Evolutionary conservation across 2,797 vertebrate genomes (phyloP), one percentile per base, ranked within the genome.

Genomic region (Halcyon chelicuti): DNA sequence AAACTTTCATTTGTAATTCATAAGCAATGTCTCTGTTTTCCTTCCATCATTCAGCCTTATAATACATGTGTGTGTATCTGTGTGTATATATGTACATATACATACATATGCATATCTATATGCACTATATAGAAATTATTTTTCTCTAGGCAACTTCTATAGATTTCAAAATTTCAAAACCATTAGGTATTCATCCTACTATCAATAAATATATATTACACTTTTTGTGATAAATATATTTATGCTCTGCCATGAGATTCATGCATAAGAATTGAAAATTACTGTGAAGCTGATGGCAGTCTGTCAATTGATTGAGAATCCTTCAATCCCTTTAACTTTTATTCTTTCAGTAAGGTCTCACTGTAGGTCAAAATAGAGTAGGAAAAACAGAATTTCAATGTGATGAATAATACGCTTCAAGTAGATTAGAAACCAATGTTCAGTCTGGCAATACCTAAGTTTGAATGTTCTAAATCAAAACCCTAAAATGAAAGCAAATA

Each of bases 261-360:
- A 95, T 96, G 90, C 88, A 96, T 97, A 97, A 92, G 88, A 97
- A 97, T 97, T 96, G 93, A 96, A 97, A 97, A 97, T 97, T 97
- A 96, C 89, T 57, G 51, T 57, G 81, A 94, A 87, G 63, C 22
- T 87, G 82, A 95, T 87, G 78, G 76, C 72, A 90, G 60, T 92
- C 83, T 90, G 52, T 97, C 91, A 90, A 90, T 51, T 86, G 94
- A 96, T 29, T 94, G 90, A 96, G 94, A 92, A 90, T 88, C 74
- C 60, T 91, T 95, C 88, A 55, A 52, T 92, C n/a, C 44, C 42
- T 92, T 90, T 61, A 86, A 80, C 12, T 82, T 78, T 77, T 74
- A 74, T 72, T 82, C 58, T 92, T 94, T 90, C 37, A 77, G 40
- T 42, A 83, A 96, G 71, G 39, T 93, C 77, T 91, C 20, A 42